phyloP scores from a whole-genome alignment of 92 coral and sea anemone species.

The Metridium senile region DNA sequence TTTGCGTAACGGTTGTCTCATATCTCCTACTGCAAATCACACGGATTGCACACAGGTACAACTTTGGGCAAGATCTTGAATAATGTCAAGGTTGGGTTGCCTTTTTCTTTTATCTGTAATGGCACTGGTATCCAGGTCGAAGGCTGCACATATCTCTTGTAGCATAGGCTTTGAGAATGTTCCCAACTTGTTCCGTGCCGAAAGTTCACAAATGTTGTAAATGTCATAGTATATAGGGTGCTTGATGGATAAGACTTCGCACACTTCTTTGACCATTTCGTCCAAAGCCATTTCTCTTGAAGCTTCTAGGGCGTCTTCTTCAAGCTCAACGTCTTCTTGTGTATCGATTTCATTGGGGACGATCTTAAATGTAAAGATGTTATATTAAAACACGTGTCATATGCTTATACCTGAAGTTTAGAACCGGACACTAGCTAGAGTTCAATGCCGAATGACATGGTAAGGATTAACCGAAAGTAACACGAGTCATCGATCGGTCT shows the following conservation, averaged over 20 bases:
- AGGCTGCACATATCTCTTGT: slow-evolving; percentile 11
- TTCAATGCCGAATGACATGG: too few species aligned
- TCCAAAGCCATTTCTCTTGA: slow-evolving; percentile 8
- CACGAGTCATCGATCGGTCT: too few species aligned
- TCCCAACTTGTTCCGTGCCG: slow-evolving; percentile 12
- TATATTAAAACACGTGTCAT: too few species aligned
- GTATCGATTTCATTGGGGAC: slow-evolving; percentile 15
- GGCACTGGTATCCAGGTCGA: slow-evolving; percentile 8
- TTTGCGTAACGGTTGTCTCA: too few species aligned
- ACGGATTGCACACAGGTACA: too few species aligned
- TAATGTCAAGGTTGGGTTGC: slow-evolving; percentile 18
- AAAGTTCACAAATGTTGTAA: slow-evolving; percentile 32
- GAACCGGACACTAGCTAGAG: too few species aligned
- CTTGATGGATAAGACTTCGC: slow-evolving; percentile 7
- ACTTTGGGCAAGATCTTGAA: slow-evolving; percentile 3
- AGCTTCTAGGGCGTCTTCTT: slow-evolving; percentile 20
- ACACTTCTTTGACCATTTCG: slow-evolving; percentile 13
- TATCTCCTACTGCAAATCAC: too few species aligned
- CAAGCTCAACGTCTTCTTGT: neutral
- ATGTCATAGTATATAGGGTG: slow-evolving; percentile 40
- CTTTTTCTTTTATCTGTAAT: slow-evolving; percentile 3
- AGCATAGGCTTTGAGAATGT: slow-evolving; percentile 8
- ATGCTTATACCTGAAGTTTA: too few species aligned
- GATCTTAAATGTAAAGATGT: too few species aligned
- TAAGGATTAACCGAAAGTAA: too few species aligned